Evolutionary conservation across 2,113 vertebrate genomes (phyloP), one percentile per base, ranked within the genome.

Genomic region (Gasterosteus aculeatus): DNA sequence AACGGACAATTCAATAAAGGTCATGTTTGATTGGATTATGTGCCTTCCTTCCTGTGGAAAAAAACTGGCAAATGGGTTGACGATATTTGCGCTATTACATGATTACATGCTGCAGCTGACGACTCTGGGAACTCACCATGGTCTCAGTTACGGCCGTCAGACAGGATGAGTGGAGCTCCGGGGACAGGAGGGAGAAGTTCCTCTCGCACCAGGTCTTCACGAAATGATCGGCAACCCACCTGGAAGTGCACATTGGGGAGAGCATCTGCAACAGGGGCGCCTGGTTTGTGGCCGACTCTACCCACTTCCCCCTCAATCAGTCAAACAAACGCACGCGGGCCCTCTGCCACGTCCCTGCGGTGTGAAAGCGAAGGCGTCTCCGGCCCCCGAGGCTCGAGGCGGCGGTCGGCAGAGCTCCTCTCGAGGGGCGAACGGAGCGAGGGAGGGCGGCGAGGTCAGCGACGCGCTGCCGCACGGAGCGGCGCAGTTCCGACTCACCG

Each of bases 191-290:
- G 82, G 96, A 95, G 91, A 99, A 98, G 85, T 93, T 97, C 87
- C 95, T 96, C 66, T 98, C 97, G 70, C 95, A 96, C 95, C 97
- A 97, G 81, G 95, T 96, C 82, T 95, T 98, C 89, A 95, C 93
- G 91, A 95, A 98, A 93, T 98, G 94, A 76, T 96, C 96, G 87
- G 93, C 93, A 74, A 97, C 92, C 95, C 96, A 99, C 80, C 97
- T 98, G 89, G 90, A 83, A 77, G 85, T 3, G 81, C 5, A 79
- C 22, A 76, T 12, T 9, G 16, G 7, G 3, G n/a, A 41, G 1
- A 44, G 2, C 12, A n/a, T 33, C 4, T 4, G 7, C 10, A 71
- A 58, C 9, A 22, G 38, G 12, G 5, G 22, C 10, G 33, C 29
- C 58, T 6, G 15, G 2, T 15, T 44, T 77, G 10, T 35, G 19